A percentile compares a stretch with the other conserved stretches of the same genome.
Conservation (phyloP, 2,888 invertebrate genomes). For the Brachypterus glaber region DNA sequence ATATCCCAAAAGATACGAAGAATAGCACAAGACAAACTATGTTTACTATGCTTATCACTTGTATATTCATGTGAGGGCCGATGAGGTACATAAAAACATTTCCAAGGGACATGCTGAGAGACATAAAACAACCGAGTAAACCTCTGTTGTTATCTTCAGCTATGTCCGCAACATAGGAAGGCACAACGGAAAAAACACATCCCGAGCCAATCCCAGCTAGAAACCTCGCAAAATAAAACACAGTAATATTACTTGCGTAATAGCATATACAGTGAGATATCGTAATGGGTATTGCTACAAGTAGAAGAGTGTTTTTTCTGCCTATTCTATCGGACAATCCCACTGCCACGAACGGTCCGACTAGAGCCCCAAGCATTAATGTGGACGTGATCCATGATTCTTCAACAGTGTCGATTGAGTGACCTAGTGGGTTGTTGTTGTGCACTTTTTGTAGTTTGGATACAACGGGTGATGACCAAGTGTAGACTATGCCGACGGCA, state of each 20-base stretch:
- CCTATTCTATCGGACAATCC: conserved; percentile 35
- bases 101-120: conserved; percentile 57
- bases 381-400: conserved; percentile 16
- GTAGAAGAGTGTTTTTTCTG: conserved; percentile 54
- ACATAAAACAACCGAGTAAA: conserved; percentile 56
- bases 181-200: conserved; percentile 58
- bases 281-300: conserved; percentile 53
- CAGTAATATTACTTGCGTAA: conserved; percentile 9
- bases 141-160: conserved; percentile 69
- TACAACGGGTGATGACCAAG: conserved; percentile 23
- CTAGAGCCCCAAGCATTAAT: conserved; percentile 11
- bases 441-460: conserved; percentile 18
- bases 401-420: conserved; percentile 7
- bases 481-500: conserved; percentile 16
- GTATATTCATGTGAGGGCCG: conserved; percentile 18
- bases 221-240: conserved; percentile 44
- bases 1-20: conserved; percentile 17
- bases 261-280: conserved; percentile 34
- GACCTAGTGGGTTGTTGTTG: conserved; percentile 7
- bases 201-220: conserved; percentile 56
- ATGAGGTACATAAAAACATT: conserved; percentile 43
- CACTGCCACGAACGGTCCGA: conserved; percentile 12
- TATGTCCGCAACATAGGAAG: conserved; percentile 79
- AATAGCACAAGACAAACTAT: conserved; percentile 14
- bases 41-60: conserved; percentile 17